Evolutionary conservation across 2,888 invertebrate species (phyloP), one percentile per base, ranked within the genome.

Genomic region (Clepsis dumicolana): DNA sequence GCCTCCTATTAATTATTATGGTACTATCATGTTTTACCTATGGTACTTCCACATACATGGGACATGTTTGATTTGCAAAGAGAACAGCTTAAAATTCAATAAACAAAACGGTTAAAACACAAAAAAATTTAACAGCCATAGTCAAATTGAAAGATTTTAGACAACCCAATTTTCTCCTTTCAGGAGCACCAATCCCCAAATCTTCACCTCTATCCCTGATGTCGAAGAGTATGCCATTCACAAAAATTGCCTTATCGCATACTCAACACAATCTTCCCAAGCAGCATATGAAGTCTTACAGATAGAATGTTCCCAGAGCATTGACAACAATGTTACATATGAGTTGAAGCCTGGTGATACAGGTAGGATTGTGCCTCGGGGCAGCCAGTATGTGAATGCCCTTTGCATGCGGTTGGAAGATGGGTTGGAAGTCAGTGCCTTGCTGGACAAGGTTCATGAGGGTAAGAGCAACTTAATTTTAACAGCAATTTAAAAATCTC

Each of bases 401-500:
- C 76, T 94, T 62, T 90, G 92, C 73, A 83, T 83, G 1, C 84
- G 91, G 67, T 71, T 94, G 29, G 78, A 75, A 4, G 87, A 91
- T 16, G 83, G 92, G 72, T 74, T 87, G 50, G 91, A 94, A 77
- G 85, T 94, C 27, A 87, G 87, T 70, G 79, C 82, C 53, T 82
- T 94, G 67, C 73, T 94, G 70, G 90, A 93, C 76, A 89, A 85
- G 74, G 93, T 94, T 21, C 93, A 94, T 83, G 86, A 81, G 84
- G 94, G 94, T 94, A 78, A 65, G 71, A 56, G 56, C 35, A n/a
- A 1, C 25, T 50, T 14, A 35, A 8, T 35, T 35, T 14, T 35
- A 4, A 29, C 7, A 29, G 29, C 7, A 29, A 4, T 29, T 29
- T 29, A 7, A 29, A 29, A 29, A 44, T n/a, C 4, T 1, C n/a